Evolutionary conservation across 2,797 vertebrate species (phyloP), one percentile per base, ranked within the genome.

Genomic region (Scarus forsteni): DNA sequence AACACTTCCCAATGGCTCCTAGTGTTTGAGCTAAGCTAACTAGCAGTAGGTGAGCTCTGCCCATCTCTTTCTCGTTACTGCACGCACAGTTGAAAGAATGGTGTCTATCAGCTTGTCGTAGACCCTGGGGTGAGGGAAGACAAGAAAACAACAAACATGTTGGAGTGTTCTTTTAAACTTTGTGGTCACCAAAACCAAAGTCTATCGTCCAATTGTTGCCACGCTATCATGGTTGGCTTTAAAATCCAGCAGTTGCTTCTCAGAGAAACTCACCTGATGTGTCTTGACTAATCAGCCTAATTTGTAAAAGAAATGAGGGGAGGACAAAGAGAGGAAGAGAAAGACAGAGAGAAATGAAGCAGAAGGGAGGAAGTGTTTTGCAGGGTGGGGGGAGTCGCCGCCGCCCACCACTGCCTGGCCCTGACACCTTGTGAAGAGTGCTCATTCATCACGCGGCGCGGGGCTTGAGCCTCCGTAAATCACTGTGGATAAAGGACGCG

Each of bases 381-480:
- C 45, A 52, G 62, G 64, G 13, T 12, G 43, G 43, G 13, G 56
- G 19, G 76, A 53, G 85, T 48, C 70, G 19, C 62, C 14, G 49
- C 81, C 77, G 76, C 88, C 89, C 83, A 74, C 70, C 62, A 34
- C 81, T 75, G 74, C 88, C 86, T 81, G 88, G 88, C 89, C 90
- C 92, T 93, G 92, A 92, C 92, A 93, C 89, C 87, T 89, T 84
- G 85, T 85, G 86, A 89, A 84, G 91, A 92, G 87, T 71, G 80
- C 85, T 92, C 93, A 92, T 94, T 93, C 93, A 93, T 94, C 93
- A 94, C 89, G 56, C 86, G 63, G 81, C 70, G 65, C 69, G 36
- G 87, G 77, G 88, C 90, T 75, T 81, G 85, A 90, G 90, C 87
- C 86, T 77, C 88, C 76, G 89, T 93, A 94, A 94, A 94, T 94